Evolutionary conservation across 53 echinoderm and acorn worm genomes (phyloP), one percentile per base, ranked within the genome.

Genomic region (Zoroaster sp.): DNA sequence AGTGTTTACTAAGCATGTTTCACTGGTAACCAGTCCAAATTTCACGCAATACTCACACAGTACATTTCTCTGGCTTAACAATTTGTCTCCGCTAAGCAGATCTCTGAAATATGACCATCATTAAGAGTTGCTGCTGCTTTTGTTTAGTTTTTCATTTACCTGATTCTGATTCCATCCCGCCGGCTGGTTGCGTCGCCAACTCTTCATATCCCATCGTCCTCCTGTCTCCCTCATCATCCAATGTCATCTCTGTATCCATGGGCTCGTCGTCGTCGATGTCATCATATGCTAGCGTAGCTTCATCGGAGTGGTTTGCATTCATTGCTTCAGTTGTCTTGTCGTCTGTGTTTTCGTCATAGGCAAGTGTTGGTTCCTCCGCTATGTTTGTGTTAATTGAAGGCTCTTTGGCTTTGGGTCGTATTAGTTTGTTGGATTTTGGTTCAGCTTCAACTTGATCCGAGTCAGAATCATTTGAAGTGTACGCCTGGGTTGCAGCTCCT

Each of bases 221-320:
- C 14, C 65, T 63, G 25, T 54, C 63, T 44, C 55, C 59, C 21
- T 38, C 78, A 10, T 66, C 82, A 44, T 67, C 68, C 82, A 67
- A 17, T 41, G 82, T 42, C 68, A 82, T 82, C 7, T 68, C 82
- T 0, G 82, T 45, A 82, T 82, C 82, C 68, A 66, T 68, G n/a
- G 82, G 0, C 11, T 67, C 82, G 14, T 82, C 82, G 1, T 45
- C 44, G 17, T 82, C 67, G 15, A 66, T 74, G 43, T 40, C n/a
- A n/a, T n/a, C n/a, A 35, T 77, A 79, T 0, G 79, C 79, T 13
- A 79, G 63, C 31, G 79, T 65, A 39, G 79, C 59, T 34, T 79
- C 79, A 7, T 79, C 79, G 0, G 38, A 55, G 39, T 36, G 23
- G 0, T 20, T 37, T 13, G 6, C 28, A 36, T n/a, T 11, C 3